Conservation (phyloP, 2,797 vertebrate species). For the Helicolenus hilgendorfi region DNA sequence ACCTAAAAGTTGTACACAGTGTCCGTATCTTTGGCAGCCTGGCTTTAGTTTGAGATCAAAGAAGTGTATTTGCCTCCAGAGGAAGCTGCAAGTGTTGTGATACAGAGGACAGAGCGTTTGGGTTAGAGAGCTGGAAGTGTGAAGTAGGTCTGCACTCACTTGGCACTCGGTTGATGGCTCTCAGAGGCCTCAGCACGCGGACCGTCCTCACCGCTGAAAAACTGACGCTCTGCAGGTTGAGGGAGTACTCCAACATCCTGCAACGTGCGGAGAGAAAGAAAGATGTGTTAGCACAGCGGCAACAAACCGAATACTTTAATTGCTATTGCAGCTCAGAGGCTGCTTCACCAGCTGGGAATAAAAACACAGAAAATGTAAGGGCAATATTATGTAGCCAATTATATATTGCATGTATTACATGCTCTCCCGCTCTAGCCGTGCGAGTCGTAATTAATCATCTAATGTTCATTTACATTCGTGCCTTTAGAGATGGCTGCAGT, state of each 20-base stretch:
- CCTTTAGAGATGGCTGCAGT: constrained; percentile 36
- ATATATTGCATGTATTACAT: constrained; percentile 44
- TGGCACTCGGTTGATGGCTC: constrained; percentile 99
- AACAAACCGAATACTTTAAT: background rate
- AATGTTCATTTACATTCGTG: constrained; percentile 52
- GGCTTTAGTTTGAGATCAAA: background rate
- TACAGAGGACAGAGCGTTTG: constrained; percentile 10
- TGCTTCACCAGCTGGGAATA: constrained; percentile 34
- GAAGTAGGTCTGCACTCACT: constrained; percentile 92
- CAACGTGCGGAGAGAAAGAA: constrained; percentile 45
- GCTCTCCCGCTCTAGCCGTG: constrained; percentile 16
- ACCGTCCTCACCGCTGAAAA: constrained; percentile 98
- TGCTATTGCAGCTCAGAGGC: background rate
- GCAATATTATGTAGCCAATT: constrained; percentile 52
- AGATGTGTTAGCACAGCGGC: background rate
- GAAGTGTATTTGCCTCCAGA: background rate
- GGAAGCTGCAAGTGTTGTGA: background rate
- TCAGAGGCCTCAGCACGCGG: constrained; percentile 96
- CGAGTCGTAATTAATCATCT: constrained; percentile 62
- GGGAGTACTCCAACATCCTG: constrained; percentile 99
- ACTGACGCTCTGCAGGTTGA: constrained; percentile 98
- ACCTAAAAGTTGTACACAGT: background rate
- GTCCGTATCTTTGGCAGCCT: background rate
- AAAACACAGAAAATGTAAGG: constrained; percentile 40
- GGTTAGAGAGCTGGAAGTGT: background rate